Conservation (phyloP, 1,140 invertebrate genomes). For the Drosophila funebris region DNA sequence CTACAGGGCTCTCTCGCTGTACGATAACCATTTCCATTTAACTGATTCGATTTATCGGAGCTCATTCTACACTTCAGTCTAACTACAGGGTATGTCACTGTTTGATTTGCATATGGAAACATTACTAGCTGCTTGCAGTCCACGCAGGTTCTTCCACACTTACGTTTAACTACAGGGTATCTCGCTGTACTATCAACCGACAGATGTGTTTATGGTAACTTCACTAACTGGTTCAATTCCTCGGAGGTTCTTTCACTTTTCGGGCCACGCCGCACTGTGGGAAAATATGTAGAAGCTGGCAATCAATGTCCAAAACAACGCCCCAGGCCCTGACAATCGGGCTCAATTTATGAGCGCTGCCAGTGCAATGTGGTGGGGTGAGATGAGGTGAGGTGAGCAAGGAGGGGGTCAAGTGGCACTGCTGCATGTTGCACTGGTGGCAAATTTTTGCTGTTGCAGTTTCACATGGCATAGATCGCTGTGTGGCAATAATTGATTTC, state of each 20-base stretch:
- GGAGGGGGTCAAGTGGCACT: not conserved
- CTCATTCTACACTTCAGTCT: too few species aligned
- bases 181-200: not conserved
- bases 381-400: not conserved
- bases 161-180: conserved; percentile 30
- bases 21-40: too few species aligned
- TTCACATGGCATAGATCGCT: conserved; percentile 72
- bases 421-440: conserved; percentile 7
- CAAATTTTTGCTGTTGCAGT: conserved; percentile 34
- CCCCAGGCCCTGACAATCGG: conserved; percentile 72
- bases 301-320: conserved; percentile 77
- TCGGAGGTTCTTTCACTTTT: conserved; percentile 72
- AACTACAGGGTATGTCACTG: too few species aligned
- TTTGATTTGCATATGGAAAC: not conserved
- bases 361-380: conserved; percentile 19
- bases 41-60: too few species aligned
- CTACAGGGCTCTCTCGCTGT: too few species aligned
- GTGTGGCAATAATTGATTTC: conserved; percentile 79
- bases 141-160: too few species aligned
- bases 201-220: not conserved
- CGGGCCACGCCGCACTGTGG: conserved; percentile 64
- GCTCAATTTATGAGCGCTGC: conserved; percentile 71
- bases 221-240: conserved; percentile 49
- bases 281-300: conserved; percentile 81
- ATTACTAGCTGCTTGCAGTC: not conserved